These are phyloP conservation scores for Lagocephalus sceleratus DNA, from an alignment of 2,797 vertebrate genomes.

Conservation along the genomic window DNA sequence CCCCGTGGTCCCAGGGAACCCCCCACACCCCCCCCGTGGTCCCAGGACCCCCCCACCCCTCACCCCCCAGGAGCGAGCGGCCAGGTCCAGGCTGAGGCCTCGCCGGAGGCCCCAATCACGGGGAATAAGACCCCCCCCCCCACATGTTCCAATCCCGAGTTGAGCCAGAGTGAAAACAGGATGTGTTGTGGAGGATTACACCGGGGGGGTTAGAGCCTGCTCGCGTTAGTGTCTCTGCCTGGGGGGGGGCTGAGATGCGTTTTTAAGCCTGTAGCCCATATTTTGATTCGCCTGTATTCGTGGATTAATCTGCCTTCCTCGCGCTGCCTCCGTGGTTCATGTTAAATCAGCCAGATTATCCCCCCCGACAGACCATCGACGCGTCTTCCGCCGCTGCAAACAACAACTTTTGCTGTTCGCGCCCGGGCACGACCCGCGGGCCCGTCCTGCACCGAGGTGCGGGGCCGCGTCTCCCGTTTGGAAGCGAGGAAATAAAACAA, in stretches of 20 bases:
- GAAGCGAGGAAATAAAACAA: neutral
- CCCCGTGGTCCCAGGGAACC: slow-evolving; percentile 11
- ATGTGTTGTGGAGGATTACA: slow-evolving; percentile 62
- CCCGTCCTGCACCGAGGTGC: too few species aligned
- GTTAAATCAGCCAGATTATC: slow-evolving; percentile 70
- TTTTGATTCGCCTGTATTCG: slow-evolving; percentile 63
- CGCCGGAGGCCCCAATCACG: neutral
- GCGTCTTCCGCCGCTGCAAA: slow-evolving; percentile 57
- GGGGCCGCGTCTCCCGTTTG: too few species aligned
- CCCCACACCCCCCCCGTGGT: neutral
- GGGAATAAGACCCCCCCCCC: slow-evolving; percentile 6
- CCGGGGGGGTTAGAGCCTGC: slow-evolving; percentile 55
- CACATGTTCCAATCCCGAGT: slow-evolving; percentile 26
- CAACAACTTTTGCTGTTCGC: slow-evolving; percentile 54
- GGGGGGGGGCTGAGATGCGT: slow-evolving; percentile 57
- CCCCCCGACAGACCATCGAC: slow-evolving; percentile 60
- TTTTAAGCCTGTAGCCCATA: slow-evolving; percentile 58
- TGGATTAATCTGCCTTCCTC: slow-evolving; percentile 60
- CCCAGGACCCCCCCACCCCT: slow-evolving; percentile 6
- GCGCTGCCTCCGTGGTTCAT: slow-evolving; percentile 41
- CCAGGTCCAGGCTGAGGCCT: too few species aligned
- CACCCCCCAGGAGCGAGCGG: too few species aligned
- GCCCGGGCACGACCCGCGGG: slow-evolving; percentile 2
- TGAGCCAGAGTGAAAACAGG: slow-evolving; percentile 39
- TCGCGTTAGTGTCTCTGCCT: slow-evolving; percentile 60